Evolutionary conservation across 1,140 invertebrate genomes (phyloP).

Genomic region (Zaprionus vittiger): DNA sequence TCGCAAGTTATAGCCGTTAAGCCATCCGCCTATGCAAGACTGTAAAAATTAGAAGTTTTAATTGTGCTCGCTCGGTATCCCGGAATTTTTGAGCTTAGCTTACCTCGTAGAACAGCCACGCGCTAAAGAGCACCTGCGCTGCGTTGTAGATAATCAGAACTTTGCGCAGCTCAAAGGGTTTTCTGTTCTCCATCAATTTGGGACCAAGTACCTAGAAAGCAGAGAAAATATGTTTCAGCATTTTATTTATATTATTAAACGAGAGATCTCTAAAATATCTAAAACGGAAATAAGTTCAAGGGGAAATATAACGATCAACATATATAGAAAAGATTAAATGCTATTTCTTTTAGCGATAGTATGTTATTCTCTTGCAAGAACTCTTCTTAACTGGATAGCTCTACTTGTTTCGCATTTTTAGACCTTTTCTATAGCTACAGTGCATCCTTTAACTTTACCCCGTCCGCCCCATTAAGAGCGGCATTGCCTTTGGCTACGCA

Average conservation of each 20-base stretch:
- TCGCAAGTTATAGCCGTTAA: constrained; percentile 91
- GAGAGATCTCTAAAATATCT: no score
- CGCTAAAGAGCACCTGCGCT: constrained; percentile 92
- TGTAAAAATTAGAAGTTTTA: constrained; percentile 45
- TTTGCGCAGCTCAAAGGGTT: constrained; percentile 92
- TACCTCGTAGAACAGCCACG: constrained; percentile 94
- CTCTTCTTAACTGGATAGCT: no score
- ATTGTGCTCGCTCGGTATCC: neutral
- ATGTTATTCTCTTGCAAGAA: no score
- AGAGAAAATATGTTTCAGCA: neutral
- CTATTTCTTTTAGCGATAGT: no score
- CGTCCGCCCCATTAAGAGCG: neutral
- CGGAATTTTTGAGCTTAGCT: constrained; percentile 81
- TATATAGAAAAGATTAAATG: no score
- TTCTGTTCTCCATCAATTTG: constrained; percentile 94
- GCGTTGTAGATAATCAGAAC: constrained; percentile 94
- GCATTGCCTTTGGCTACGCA: constrained; percentile 7
- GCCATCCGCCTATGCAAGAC: constrained; percentile 89
- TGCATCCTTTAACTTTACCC: no score
- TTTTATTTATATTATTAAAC: no score
- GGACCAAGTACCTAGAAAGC: constrained; percentile 89
- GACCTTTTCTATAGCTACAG: no score
- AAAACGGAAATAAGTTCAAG: no score
- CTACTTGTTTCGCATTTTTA: no score
- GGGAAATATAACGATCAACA: no score